Conservation (phyloP, 2,888 invertebrate genomes). For the Trissolcus japonicus region DNA sequence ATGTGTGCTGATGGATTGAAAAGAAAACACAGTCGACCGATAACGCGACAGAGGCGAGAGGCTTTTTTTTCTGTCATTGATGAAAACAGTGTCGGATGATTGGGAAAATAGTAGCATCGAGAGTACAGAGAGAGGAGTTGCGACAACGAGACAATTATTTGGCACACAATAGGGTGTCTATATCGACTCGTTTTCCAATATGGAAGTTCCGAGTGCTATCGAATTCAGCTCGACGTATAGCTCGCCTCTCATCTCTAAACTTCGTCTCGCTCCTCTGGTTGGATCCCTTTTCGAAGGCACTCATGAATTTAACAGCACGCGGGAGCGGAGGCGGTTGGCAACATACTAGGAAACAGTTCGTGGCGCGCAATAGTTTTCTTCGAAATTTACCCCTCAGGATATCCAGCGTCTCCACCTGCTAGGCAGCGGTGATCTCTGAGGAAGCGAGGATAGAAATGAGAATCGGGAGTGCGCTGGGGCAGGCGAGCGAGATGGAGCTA, state of each 20-base stretch:
- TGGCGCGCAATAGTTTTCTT: conserved; percentile 66
- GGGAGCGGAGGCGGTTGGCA: conserved; percentile 49
- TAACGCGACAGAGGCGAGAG: no score
- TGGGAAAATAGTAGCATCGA: conserved; percentile 16
- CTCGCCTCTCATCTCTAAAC: conserved; percentile 43
- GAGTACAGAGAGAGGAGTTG: background rate
- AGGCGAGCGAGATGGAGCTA: conserved; percentile 41
- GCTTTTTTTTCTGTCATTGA: no score
- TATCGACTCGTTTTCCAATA: conserved; percentile 37
- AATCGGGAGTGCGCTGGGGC: conserved; percentile 54
- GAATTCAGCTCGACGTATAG: conserved; percentile 38
- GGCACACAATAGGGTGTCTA: conserved; percentile 26
- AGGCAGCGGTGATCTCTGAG: conserved; percentile 56
- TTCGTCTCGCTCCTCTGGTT: conserved; percentile 34
- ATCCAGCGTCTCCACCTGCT: conserved; percentile 61
- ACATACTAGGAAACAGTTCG: conserved; percentile 51
- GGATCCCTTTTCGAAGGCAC: conserved; percentile 50
- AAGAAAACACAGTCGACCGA: no score
- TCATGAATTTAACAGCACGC: conserved; percentile 58
- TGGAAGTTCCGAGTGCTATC: conserved; percentile 47
- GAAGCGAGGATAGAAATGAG: conserved; percentile 59
- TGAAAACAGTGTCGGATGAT: background rate
- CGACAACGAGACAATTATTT: conserved; percentile 51
- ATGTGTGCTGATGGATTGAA: no score
- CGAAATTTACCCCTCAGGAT: conserved; percentile 67